These are phyloP conservation scores for Cygnus olor DNA, from an alignment of 2,797 vertebrate species.

Conservation along the genomic window DNA sequence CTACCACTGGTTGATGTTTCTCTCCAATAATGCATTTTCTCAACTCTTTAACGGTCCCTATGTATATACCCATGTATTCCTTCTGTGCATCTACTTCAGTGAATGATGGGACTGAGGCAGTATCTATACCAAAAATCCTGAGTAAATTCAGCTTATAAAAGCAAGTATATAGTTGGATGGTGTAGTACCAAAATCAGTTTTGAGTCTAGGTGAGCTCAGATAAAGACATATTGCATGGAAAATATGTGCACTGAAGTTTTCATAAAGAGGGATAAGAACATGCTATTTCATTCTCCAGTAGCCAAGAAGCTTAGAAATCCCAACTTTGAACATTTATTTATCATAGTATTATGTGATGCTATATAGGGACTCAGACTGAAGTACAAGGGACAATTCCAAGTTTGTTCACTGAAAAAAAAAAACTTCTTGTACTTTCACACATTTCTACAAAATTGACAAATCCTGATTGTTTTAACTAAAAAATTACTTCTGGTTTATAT, in stretches of 20 bases:
- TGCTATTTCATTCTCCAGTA: background rate
- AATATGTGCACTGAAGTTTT: background rate
- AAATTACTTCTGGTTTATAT: background rate
- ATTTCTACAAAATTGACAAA: background rate
- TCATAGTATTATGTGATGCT: background rate
- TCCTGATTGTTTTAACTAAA: background rate
- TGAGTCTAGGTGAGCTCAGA: background rate
- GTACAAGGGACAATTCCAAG: background rate
- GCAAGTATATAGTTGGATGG: background rate
- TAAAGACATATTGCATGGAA: background rate
- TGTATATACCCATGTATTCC: background rate
- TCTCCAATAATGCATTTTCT: background rate
- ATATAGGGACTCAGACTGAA: background rate
- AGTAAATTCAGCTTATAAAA: background rate
- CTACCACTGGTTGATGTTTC: background rate
- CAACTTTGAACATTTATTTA: background rate
- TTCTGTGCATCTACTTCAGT: background rate
- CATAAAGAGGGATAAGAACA: background rate
- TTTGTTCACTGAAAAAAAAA: background rate
- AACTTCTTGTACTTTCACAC: background rate
- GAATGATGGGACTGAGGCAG: background rate
- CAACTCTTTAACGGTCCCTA: background rate
- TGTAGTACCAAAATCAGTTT: background rate
- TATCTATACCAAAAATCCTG: background rate
- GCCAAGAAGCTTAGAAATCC: background rate